Conservation (phyloP, 2,797 vertebrate species). For the Rachycentron canadum region DNA sequence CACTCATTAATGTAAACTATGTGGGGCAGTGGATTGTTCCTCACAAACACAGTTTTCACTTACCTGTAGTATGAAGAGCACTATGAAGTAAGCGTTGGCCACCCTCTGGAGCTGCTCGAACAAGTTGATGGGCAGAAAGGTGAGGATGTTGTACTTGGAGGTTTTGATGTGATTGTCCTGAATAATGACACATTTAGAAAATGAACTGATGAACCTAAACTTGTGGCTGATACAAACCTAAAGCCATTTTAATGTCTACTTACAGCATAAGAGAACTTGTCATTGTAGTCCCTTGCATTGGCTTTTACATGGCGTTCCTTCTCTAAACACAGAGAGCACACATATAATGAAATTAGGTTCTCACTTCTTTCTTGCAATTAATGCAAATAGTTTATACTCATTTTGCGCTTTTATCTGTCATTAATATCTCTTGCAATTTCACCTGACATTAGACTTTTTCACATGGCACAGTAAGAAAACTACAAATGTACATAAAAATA, state of each 20-base stretch:
- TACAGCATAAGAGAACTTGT: constrained; percentile 89
- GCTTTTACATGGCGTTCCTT: constrained; percentile 89
- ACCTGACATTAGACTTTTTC: too few species aligned
- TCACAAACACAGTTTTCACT: not conserved
- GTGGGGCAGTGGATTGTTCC: not conserved
- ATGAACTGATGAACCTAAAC: accelerated
- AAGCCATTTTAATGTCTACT: constrained; percentile 69
- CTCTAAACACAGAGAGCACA: constrained; percentile 79
- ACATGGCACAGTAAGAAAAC: too few species aligned
- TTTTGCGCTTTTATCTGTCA: too few species aligned
- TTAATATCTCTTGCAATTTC: too few species aligned
- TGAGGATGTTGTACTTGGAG: constrained; percentile 90
- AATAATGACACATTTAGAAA: constrained; percentile 26
- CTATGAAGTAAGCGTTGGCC: constrained; percentile 89
- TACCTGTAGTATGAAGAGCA: constrained; percentile 87
- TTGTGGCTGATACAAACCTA: not conserved
- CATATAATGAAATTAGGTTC: too few species aligned
- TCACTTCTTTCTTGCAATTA: too few species aligned
- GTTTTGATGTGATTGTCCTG: constrained; percentile 92
- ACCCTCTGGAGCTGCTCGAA: constrained; percentile 93
- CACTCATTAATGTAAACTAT: not conserved
- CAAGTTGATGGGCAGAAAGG: constrained; percentile 92
- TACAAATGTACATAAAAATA: too few species aligned
- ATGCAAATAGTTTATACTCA: too few species aligned
- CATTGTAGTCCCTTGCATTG: constrained; percentile 88